Evolutionary conservation across 2,797 vertebrate genomes (phyloP), one percentile per base, ranked within the genome.

Genomic region (Trachops cirrhosus): DNA sequence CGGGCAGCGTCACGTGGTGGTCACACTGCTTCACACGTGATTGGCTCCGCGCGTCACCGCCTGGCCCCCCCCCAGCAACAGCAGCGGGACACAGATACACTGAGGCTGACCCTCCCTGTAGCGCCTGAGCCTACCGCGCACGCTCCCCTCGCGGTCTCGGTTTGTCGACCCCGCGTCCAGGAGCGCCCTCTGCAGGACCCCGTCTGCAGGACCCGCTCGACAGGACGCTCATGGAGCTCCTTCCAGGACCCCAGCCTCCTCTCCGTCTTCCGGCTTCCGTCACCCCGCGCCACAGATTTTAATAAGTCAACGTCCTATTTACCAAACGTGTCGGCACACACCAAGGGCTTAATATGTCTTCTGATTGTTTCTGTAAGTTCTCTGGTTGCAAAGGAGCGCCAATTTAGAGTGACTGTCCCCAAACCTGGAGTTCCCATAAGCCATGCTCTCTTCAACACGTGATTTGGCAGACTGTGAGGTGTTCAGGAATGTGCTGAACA

Each of bases 281-380:
- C 54, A 79, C 91, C 52, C 11, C 74, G 29, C 24, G 41, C 9
- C 12, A 22, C 4, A 44, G 44, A 34, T 79, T 91, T 91, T 37
- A 85, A 6, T 24, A 67, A 11, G 9, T 59, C 41, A 41, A 78
- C 79, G 57, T 62, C 37, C 9, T 12, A 44, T 44, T 95, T 39
- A 77, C 14, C 22, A 29, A 90, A 12, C 4, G 0, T 34, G 1
- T 48, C 50, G 34, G 24, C 39, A 62, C 26, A 37, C 0, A 37
- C 24, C 29, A 57, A 26, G 62, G 52, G 68, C 29, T 32, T 41
- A 29, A 32, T n/a, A 78, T 37, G 24, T 77, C 62, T 52, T 91
- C 39, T 91, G 77, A 77, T 78, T 41, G 29, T 18, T 78, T 57
- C 73, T 83, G 92, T 32, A 83, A 54, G 34, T n/a, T 21, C 9